These are phyloP conservation scores for Whitmania pigra DNA, from an alignment of 1,140 invertebrate genomes.

Conservation along the genomic window DNA sequence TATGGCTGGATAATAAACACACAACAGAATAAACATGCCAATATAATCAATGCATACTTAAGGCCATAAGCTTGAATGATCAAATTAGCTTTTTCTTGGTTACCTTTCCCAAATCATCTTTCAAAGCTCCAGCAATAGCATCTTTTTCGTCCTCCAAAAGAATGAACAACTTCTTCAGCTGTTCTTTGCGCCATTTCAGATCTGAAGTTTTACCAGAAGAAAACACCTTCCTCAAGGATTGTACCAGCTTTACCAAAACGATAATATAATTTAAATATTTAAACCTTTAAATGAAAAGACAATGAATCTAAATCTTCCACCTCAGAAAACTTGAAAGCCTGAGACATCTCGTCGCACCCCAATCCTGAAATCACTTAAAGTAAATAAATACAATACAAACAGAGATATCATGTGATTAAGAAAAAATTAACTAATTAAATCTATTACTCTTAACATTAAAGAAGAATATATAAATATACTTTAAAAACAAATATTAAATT, in stretches of 20 bases:
- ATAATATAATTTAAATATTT: no score
- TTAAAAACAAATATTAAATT: no score
- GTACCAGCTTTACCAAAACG: slow-evolving; percentile 29
- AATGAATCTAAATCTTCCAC: no score
- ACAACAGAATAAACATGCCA: slow-evolving; percentile 22
- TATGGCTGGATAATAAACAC: slow-evolving; percentile 33
- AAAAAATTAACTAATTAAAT: no score
- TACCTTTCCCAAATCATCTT: slow-evolving; percentile 62
- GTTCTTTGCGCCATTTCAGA: slow-evolving; percentile 54
- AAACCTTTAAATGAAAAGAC: no score
- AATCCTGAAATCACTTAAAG: no score
- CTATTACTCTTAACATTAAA: no score
- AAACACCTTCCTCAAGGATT: slow-evolving; percentile 31
- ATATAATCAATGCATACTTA: not conserved
- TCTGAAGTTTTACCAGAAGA: slow-evolving; percentile 33
- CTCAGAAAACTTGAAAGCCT: no score
- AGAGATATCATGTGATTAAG: no score
- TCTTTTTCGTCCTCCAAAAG: slow-evolving; percentile 67
- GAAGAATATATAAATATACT: no score
- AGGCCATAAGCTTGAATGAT: slow-evolving; percentile 13
- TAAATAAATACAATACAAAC: no score
- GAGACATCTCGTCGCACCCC: no score
- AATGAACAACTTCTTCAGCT: slow-evolving; percentile 58
- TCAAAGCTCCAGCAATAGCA: slow-evolving; percentile 59
- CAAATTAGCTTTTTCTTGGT: slow-evolving; percentile 3